phyloP scores from a whole-genome alignment of 1,140 invertebrate species.

The Cherax quadricarinatus region DNA sequence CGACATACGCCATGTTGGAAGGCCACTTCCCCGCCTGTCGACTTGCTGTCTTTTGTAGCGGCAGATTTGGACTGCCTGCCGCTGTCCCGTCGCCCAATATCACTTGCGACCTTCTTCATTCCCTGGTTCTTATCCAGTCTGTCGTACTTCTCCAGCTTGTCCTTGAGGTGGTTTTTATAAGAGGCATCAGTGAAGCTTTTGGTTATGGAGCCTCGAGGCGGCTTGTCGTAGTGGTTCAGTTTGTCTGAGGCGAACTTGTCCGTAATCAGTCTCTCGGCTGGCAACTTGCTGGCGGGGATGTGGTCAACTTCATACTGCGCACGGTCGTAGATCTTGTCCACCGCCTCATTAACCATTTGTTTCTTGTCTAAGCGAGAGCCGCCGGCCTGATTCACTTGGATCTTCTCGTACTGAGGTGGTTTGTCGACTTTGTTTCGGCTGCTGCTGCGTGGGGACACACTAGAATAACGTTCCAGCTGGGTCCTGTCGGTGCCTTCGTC shows the following conservation, averaged over 20 bases:
- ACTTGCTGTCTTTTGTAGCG: not conserved
- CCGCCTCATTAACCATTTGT: constrained; percentile 43
- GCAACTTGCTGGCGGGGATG: not conserved
- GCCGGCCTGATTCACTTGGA: constrained; percentile 38
- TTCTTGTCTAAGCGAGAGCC: constrained; percentile 36
- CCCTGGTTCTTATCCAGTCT: constrained; percentile 34
- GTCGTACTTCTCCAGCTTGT: constrained; percentile 46
- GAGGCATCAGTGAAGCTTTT: constrained; percentile 21
- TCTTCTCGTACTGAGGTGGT: constrained; percentile 61
- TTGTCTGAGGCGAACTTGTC: not conserved
- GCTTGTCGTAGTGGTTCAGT: constrained; percentile 18
- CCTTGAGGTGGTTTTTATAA: constrained; percentile 44
- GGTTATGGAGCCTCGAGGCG: constrained; percentile 16
- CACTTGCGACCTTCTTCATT: constrained; percentile 10
- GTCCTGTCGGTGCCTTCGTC: constrained; percentile 12
- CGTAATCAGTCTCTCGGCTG: not conserved
- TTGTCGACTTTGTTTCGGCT: constrained; percentile 35
- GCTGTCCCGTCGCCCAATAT: not conserved
- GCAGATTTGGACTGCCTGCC: constrained; percentile 1
- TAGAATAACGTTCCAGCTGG: constrained; percentile 41
- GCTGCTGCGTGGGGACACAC: not conserved
- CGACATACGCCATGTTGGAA: constrained; percentile 43
- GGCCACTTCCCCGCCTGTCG: not conserved
- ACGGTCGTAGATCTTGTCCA: constrained; percentile 63
- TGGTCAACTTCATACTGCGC: constrained; percentile 50